Base-by-base conservation (phyloP, 2,113 vertebrate species). In the Emydocephalus ijimae region DNA sequence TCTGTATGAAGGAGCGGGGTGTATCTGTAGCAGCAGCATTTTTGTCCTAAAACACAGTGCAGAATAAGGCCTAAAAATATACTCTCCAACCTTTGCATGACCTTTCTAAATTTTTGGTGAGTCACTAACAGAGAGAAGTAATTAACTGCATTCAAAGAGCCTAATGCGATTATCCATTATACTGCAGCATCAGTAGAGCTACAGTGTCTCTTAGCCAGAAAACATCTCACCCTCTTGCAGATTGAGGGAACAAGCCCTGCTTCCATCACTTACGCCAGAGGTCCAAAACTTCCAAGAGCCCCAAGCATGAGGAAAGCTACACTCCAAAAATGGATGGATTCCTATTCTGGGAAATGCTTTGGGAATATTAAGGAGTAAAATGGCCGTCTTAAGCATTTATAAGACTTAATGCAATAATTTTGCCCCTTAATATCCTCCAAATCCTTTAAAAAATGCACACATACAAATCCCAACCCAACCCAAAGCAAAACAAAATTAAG, bases 161-260 rank as follows among this genome's bases (percentile, higher is more conserved):
- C 85, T 87, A 45, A 87, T 87, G 55, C 10, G 86, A 61, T 91
- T 91, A 91, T 61, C 91, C 39, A 50, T 48, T 91, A 87, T 87
- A 57, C 29, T 64, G 45, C 20, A 88, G 57, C 57, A 69, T 59
- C 91, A 87, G 43, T 45, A n/a, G 24, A 91, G 29, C 43, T 26
- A 14, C 10, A 59, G 55, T 15, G 15, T 61, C 9, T 59, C 39
- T 29, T 4, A 23, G 9, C 52, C 34, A 85, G 54, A 14, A 57
- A 29, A 85, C 11, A 18, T 8, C 18, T 45, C 39, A 15, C 39
- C 7, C 56, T n/a, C 56, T 87, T 87, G 55, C 18, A n/a, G 10
- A 59, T 24, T 55, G 52, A 8, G 55, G 55, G 4, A 87, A 2
- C 7, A 5, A 21, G 23, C 90, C n/a, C 4, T 55, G 21, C 45